Evolutionary conservation across 2,113 vertebrate species (phyloP).

Genomic region (Leptosomus discolor): DNA sequence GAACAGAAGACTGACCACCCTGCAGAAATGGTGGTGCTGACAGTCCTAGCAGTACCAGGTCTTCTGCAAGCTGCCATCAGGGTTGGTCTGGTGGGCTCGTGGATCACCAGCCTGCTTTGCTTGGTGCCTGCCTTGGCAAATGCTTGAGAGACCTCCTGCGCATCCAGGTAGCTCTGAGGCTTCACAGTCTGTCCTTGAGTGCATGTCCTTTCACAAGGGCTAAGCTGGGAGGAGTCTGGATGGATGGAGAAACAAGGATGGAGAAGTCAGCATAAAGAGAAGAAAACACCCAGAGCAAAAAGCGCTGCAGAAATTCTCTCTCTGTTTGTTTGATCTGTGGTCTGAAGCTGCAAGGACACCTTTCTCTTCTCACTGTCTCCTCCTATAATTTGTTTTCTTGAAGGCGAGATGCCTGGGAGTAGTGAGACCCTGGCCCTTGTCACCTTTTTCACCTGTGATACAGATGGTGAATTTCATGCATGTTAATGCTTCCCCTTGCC

Average conservation of each 20-base stretch:
- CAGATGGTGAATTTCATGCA: neutral
- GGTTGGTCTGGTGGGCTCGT: neutral
- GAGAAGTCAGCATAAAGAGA: neutral
- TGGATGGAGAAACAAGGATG: neutral
- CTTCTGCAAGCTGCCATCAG: neutral
- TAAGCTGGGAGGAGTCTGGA: neutral
- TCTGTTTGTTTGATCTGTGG: neutral
- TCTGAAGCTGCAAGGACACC: neutral
- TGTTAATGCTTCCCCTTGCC: neutral
- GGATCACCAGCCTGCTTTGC: neutral
- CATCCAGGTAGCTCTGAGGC: neutral
- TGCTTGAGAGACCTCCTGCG: neutral
- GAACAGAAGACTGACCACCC: neutral
- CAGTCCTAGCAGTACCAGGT: neutral
- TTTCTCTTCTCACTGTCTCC: neutral
- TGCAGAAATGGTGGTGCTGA: neutral
- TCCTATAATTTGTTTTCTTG: neutral
- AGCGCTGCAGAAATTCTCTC: neutral
- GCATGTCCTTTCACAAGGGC: neutral
- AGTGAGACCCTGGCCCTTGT: neutral
- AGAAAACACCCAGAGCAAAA: neutral
- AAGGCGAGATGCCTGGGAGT: neutral
- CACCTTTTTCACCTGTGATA: neutral
- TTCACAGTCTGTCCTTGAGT: rapidly evolving
- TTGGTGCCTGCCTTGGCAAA: neutral